These are phyloP conservation scores for Thamnophis sirtalis DNA, from an alignment of 2,113 vertebrate genomes.

Conservation along the genomic window DNA sequence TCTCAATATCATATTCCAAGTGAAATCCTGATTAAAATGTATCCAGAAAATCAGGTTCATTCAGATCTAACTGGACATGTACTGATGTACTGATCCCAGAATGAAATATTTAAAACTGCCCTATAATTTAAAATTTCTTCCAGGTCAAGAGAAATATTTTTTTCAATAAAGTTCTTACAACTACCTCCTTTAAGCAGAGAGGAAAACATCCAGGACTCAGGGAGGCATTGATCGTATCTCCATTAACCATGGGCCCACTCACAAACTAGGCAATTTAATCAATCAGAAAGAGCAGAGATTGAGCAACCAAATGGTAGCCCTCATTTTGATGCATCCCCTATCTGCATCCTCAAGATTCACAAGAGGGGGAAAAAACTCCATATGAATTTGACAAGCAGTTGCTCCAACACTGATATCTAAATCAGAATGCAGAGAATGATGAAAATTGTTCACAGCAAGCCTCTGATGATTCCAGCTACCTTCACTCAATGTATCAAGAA, in stretches of 20 bases:
- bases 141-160: not conserved
- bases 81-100: not conserved
- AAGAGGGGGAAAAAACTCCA: not conserved
- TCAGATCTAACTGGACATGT: not conserved
- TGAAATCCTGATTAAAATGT: not conserved
- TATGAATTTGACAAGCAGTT: not conserved
- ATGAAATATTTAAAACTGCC: not conserved
- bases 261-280: not conserved
- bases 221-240: not conserved
- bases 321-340: not conserved
- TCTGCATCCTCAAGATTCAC: not conserved
- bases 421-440: not conserved
- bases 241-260: not conserved
- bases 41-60: not conserved
- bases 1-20: not conserved
- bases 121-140: not conserved
- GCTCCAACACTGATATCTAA: not conserved
- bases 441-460: not conserved
- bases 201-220: not conserved
- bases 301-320: not conserved
- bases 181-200: not conserved
- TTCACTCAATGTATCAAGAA: not conserved
- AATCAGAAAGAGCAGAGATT: not conserved
- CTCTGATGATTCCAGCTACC: not conserved
- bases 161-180: not conserved